Base-by-base conservation (phyloP, 2,113 vertebrate species). In the Pachyramphus minor region DNA sequence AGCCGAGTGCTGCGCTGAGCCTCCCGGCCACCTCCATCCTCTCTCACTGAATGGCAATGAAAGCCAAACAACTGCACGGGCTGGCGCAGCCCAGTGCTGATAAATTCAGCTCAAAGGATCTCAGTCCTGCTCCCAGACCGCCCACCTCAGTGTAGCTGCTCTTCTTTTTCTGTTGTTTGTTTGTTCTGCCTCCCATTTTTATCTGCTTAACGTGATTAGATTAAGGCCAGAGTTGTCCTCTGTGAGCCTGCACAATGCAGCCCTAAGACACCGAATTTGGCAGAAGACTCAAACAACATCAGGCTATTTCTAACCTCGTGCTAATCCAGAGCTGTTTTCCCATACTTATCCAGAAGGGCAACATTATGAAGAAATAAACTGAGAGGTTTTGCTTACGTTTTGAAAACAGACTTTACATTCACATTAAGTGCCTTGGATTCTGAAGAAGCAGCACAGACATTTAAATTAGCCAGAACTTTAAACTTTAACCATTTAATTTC, bases 401-500 rank as follows among this genome's bases (percentile, higher is more conserved):
- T 67, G 20, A 45, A 64, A 94, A 8, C 22, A 72, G n/a, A 35
- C n/a, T 90, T 88, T 6, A 71, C 24, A 71, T n/a, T 72, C 42
- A 50, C 14, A 12, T 14, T 45, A 44, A 53, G 12, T 50, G 41
- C 20, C 31, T 63, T 33, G 35, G 68, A 81, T 76, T 67, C 56
- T 63, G 24, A 86, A 77, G 50, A 16, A 86, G 52, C 17, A 78
- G 33, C 23, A 84, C 4, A 84, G 92, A 56, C 71, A 93, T 19
- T 90, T 89, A 77, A 93, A 88, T 44, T 24, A 90, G 52, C 14
- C 69, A 63, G 53, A 94, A 60, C 27, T 41, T 80, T 72, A 72
- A 68, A 92, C 50, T 69, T 92, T 88, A 94, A 94, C 89, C 50
- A 87, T 69, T 94, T 90, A 42, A 96, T 89, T 93, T 83, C 89